A percentile compares a stretch with the other conserved stretches of the same genome.
Conservation (phyloP, 2,797 vertebrate genomes). For the Leptoclinus maculatus region DNA sequence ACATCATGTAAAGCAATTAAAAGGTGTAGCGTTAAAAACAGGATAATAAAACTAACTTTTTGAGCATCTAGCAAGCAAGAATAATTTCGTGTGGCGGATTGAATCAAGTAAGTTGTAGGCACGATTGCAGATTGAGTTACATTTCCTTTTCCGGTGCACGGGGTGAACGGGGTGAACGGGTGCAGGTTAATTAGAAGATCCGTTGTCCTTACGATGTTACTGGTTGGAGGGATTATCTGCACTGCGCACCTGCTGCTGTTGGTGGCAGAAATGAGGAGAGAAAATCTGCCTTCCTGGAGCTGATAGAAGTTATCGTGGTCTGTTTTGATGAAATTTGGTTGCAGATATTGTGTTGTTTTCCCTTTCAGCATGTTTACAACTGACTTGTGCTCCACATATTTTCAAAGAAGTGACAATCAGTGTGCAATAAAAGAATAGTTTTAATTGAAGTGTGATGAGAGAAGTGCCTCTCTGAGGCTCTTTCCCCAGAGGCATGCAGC, state of each 20-base stretch:
- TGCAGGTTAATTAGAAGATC: constrained; percentile 63
- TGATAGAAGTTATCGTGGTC: neutral
- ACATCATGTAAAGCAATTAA: neutral
- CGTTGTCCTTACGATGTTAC: constrained; percentile 42
- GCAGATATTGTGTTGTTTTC: constrained; percentile 14
- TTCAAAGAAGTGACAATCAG: constrained; percentile 31
- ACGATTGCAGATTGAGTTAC: neutral
- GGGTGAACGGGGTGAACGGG: constrained; percentile 55
- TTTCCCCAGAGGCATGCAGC: constrained; percentile 7
- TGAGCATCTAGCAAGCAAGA: neutral
- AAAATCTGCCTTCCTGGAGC: constrained; percentile 48
- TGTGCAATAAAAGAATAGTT: constrained; percentile 34
- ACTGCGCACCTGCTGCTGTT: constrained; percentile 64
- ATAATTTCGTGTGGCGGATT: neutral
- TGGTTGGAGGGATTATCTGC: constrained; percentile 67
- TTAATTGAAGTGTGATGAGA: constrained; percentile 41
- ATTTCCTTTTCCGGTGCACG: neutral
- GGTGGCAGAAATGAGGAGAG: constrained; percentile 36
- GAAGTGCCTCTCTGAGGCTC: constrained; percentile 25
- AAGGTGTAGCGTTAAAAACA: neutral
- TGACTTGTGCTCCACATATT: constrained; percentile 27
- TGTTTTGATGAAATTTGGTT: neutral
- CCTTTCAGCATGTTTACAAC: constrained; percentile 14
- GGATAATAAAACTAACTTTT: neutral
- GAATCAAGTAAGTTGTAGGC: neutral